Conservation (phyloP, 2,797 vertebrate genomes). For the Chloroceryle inda region DNA sequence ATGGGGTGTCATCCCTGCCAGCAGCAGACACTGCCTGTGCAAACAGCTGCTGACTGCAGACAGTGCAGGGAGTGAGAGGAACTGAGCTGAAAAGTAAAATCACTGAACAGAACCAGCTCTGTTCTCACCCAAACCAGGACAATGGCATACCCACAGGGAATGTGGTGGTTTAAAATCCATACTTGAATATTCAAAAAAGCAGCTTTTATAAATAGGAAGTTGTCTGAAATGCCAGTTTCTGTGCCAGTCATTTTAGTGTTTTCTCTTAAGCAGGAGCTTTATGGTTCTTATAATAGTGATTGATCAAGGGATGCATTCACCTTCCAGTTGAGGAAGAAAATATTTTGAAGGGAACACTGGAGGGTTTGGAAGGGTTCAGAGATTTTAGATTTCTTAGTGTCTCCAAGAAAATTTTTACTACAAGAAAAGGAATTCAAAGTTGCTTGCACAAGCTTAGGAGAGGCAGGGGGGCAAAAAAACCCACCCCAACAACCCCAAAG, state of each 20-base stretch:
- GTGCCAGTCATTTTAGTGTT: neutral
- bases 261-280: neutral
- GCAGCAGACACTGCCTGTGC: too few species aligned
- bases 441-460: neutral
- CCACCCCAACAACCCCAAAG: neutral
- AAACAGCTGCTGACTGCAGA: too few species aligned
- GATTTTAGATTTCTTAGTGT: neutral
- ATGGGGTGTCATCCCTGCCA: too few species aligned
- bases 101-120: too few species aligned
- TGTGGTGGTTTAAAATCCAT: neutral
- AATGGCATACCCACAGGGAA: neutral
- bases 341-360: neutral
- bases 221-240: neutral
- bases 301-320: fast-evolving
- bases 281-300: neutral
- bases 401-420: neutral
- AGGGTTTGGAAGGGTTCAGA: neutral
- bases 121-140: too few species aligned
- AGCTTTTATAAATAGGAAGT: neutral
- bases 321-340: neutral
- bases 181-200: neutral
- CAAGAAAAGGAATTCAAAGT: neutral
- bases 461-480: fast-evolving
- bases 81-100: too few species aligned
- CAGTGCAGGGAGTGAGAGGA: too few species aligned